phyloP scores from a whole-genome alignment of 2,888 invertebrate genomes.

The Listrodromus nycthemerus region DNA sequence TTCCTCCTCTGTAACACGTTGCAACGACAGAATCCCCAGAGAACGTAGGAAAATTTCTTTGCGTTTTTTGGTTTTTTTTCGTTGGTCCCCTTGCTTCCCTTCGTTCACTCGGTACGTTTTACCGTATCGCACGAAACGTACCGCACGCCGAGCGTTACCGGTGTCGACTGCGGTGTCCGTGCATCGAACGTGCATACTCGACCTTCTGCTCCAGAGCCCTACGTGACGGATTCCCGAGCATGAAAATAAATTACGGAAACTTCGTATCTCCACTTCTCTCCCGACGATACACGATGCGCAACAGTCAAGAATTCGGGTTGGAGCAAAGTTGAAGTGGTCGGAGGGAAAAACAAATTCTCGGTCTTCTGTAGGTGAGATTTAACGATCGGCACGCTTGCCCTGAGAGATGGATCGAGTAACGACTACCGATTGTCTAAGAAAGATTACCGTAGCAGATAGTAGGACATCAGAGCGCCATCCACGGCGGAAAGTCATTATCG shows the following conservation, averaged over 20 bases:
- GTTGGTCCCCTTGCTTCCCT: slow-evolving; percentile 5
- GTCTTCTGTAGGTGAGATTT: too few species aligned
- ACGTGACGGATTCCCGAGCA: slow-evolving; percentile 48
- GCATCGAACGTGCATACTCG: slow-evolving; percentile 11
- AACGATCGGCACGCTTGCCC: too few species aligned
- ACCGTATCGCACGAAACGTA: slow-evolving; percentile 42
- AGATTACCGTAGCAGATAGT: too few species aligned
- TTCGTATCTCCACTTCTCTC: slow-evolving; percentile 28
- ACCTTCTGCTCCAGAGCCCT: slow-evolving; percentile 7
- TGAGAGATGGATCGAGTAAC: too few species aligned
- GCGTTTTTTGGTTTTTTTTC: not conserved
- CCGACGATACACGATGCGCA: slow-evolving; percentile 1
- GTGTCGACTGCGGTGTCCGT: slow-evolving; percentile 1
- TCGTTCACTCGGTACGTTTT: slow-evolving; percentile 35
- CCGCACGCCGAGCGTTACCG: slow-evolving; percentile 38
- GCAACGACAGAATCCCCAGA: slow-evolving; percentile 55
- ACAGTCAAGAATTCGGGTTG: not conserved
- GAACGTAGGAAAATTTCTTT: slow-evolving; percentile 52
- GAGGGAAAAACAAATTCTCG: slow-evolving; percentile 49
- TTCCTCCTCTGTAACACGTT: slow-evolving; percentile 52
- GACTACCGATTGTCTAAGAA: too few species aligned
- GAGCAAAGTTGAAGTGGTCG: not conserved
- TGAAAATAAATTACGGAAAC: slow-evolving; percentile 64
- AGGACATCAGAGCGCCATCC: too few species aligned
- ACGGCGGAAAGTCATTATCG: too few species aligned